Percentiles rank a stretch among this genome's conserved stretches.
Conservation (phyloP, 2,113 vertebrate species). For the Arvicanthis niloticus region DNA sequence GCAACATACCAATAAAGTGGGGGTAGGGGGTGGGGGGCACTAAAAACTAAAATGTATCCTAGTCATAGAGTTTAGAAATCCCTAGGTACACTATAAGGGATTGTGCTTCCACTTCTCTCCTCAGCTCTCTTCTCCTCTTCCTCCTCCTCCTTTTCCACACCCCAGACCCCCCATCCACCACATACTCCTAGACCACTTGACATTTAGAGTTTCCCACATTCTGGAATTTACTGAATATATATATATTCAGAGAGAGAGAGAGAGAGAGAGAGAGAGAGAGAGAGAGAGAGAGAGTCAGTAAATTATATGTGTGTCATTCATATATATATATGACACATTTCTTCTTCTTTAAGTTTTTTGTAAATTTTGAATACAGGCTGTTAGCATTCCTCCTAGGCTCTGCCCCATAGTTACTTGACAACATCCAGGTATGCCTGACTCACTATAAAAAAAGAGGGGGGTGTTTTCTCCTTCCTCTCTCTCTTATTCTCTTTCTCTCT, state of each 20-base stretch:
- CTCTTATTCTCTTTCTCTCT: too few relatives aligned
- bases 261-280: too few relatives aligned
- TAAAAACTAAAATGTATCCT: neutral
- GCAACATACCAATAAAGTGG: neutral
- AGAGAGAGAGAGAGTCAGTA: too few relatives aligned
- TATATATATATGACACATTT: neutral
- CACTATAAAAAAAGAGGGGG: too few relatives aligned
- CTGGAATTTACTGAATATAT: neutral
- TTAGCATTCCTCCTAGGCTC: too few relatives aligned
- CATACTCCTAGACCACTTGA: neutral
- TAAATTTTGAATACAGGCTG: neutral
- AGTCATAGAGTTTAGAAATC: neutral
- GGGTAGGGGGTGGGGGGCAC: neutral
- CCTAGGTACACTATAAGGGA: neutral
- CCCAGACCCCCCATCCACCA: neutral
- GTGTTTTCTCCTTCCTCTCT: too few relatives aligned
- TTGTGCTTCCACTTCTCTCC: neutral
- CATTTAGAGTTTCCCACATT: neutral
- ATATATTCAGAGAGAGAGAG: too few relatives aligned
- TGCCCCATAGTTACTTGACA: too few relatives aligned
- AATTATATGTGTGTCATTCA: too few relatives aligned
- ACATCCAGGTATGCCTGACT: too few relatives aligned
- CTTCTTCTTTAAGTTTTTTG: neutral
- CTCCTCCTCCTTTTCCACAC: neutral
- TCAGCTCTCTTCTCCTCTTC: neutral